Conservation (phyloP, 2,113 vertebrate genomes). For the Microtus pennsylvanicus region DNA sequence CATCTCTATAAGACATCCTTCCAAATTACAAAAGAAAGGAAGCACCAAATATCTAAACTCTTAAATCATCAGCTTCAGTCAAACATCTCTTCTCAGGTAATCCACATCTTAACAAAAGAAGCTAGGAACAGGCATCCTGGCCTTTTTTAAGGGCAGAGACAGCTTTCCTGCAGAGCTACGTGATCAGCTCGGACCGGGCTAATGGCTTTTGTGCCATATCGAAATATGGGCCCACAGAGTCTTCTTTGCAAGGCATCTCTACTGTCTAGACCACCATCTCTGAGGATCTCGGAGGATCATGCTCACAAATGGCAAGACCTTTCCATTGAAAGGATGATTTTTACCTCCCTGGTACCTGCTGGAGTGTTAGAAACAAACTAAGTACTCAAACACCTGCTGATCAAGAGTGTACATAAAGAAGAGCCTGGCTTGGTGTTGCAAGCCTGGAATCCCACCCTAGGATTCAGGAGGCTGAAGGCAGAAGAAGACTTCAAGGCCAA, state of each 20-base stretch:
- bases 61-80: too few relatives aligned
- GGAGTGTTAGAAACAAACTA: neutral
- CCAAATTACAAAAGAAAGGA: too few relatives aligned
- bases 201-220: too few relatives aligned
- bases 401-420: neutral
- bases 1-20: too few relatives aligned
- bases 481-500: neutral
- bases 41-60: too few relatives aligned
- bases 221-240: too few relatives aligned
- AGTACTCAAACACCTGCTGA: neutral
- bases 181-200: too few relatives aligned
- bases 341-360: neutral
- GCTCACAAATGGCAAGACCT: constrained; percentile 6
- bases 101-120: too few relatives aligned
- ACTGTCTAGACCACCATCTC: neutral
- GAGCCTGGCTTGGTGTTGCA: neutral
- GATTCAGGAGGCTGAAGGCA: neutral
- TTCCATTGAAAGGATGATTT: neutral
- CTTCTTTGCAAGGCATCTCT: constrained; percentile 3
- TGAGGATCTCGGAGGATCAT: neutral
- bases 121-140: too few relatives aligned
- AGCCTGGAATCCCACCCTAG: neutral
- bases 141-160: too few relatives aligned
- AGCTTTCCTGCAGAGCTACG: too few relatives aligned
- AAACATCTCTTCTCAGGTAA: too few relatives aligned